These are phyloP conservation scores for Oxystoma pomonae DNA, from an alignment of 2,888 invertebrate genomes.

Conservation along the genomic window DNA sequence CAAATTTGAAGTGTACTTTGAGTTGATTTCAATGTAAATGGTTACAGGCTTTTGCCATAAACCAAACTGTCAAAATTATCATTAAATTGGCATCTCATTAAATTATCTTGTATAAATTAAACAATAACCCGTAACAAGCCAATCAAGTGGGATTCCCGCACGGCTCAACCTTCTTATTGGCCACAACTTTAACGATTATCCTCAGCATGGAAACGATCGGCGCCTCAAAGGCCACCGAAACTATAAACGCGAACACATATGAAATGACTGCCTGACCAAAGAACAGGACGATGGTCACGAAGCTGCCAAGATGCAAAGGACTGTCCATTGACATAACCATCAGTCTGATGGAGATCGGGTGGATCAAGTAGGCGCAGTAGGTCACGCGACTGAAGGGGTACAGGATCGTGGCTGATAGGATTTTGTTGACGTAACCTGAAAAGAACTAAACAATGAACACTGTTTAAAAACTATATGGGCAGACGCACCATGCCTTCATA, in stretches of 20 bases:
- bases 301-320: conserved; percentile 75
- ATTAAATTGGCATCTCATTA: too few relatives aligned
- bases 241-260: conserved; percentile 69
- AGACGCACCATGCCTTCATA: too few relatives aligned
- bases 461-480: too few relatives aligned
- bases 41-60: too few relatives aligned
- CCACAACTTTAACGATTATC: conserved; percentile 43
- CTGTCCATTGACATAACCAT: conserved; percentile 79
- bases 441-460: conserved; percentile 16
- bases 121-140: too few relatives aligned
- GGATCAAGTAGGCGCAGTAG: conserved; percentile 82
- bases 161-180: conserved; percentile 20
- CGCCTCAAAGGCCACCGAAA: conserved; percentile 80
- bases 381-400: conserved; percentile 85
- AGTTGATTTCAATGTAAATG: too few relatives aligned
- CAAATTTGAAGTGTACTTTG: too few relatives aligned
- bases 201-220: conserved; percentile 81
- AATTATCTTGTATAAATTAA: too few relatives aligned
- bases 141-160: neutral
- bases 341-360: conserved; percentile 75
- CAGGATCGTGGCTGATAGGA: conserved; percentile 71
- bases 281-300: conserved; percentile 73
- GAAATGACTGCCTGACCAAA: conserved; percentile 79
- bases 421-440: conserved; percentile 61
- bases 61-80: too few relatives aligned